These are phyloP conservation scores for Camponotus pennsylvanicus DNA, from an alignment of 1,140 invertebrate species.

Conservation along the genomic window DNA sequence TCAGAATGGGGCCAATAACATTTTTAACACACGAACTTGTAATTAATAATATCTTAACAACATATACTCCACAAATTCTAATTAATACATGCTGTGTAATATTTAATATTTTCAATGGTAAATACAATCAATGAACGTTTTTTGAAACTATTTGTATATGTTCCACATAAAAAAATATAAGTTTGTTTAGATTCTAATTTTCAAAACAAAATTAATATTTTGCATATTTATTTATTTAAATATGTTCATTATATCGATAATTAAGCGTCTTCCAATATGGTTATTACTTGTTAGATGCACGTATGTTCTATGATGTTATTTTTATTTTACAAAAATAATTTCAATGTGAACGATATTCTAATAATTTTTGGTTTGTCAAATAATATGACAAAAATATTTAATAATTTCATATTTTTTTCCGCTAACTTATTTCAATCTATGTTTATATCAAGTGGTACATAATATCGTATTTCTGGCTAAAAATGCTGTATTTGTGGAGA, in stretches of 20 bases:
- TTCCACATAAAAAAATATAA: not conserved
- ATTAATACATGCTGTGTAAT: not conserved
- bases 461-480: not conserved
- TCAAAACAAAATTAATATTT: slow-evolving; percentile 25
- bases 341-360: not conserved
- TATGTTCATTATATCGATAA: slow-evolving; percentile 17
- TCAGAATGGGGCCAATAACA: slow-evolving; percentile 55
- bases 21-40: slow-evolving; percentile 22
- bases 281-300: slow-evolving; percentile 30
- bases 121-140: not conserved
- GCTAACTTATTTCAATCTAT: slow-evolving; percentile 15
- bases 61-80: slow-evolving; percentile 30
- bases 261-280: slow-evolving; percentile 29
- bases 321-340: slow-evolving; percentile 14
- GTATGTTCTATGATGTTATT: not conserved
- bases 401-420: not conserved
- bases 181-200: slow-evolving; percentile 5
- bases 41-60: slow-evolving; percentile 30
- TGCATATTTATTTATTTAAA: not conserved
- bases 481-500: slow-evolving; percentile 24
- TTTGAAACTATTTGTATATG: not conserved
- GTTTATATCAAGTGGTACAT: slow-evolving; percentile 13
- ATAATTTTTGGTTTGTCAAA: not conserved
- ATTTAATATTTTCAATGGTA: not conserved
- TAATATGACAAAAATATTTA: not conserved